Base-by-base conservation (phyloP, 1,140 invertebrate species). In the Magallana gigas region DNA sequence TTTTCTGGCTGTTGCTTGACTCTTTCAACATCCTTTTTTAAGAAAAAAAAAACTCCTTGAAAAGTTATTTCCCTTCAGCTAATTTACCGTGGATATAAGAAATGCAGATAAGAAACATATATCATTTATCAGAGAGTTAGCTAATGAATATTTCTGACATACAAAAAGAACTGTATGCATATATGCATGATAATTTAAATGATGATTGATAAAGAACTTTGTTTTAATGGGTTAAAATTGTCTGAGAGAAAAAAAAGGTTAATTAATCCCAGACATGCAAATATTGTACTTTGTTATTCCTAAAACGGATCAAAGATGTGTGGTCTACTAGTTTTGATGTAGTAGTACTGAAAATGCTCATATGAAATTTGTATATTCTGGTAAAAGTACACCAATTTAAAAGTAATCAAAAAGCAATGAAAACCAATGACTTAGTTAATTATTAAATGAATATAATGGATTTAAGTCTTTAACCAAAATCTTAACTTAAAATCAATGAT, bases 201-300 rank as follows among this genome's bases (percentile, higher is more conserved):
- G 68, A 76, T 76, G 68, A 76, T 76, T 29, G 68, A 76, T 76
- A 76, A 29, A 29, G 68, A 23, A 18, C 23, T 76, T 12, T 29
- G 60, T 48, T 76, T 18, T 76, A 36, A 76, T 76, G 68, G 68
- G 68, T 76, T 76, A 76, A 76, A 76, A 36, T 11, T 76, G 68
- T 76, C 68, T 23, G 11, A 76, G 36, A 76, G 11, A 8, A 76
- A 76, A 71, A 76, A 18, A 8, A 76, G 68, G 68, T 76, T 76
- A 76, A 76, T 76, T 76, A 76, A 76, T 76, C 68, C 29, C 68
- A 76, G 68, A 76, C 68, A 76, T 76, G 68, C 68, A 76, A 29
- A 36, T 23, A 76, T 76, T 76, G 68, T 76, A 76, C 68, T 76
- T 9, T 76, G 68, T 9, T 8, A 76, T 76, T 76, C 23, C 23